phyloP scores from a whole-genome alignment of 2,113 vertebrate genomes.

The Neogobius melanostomus region DNA sequence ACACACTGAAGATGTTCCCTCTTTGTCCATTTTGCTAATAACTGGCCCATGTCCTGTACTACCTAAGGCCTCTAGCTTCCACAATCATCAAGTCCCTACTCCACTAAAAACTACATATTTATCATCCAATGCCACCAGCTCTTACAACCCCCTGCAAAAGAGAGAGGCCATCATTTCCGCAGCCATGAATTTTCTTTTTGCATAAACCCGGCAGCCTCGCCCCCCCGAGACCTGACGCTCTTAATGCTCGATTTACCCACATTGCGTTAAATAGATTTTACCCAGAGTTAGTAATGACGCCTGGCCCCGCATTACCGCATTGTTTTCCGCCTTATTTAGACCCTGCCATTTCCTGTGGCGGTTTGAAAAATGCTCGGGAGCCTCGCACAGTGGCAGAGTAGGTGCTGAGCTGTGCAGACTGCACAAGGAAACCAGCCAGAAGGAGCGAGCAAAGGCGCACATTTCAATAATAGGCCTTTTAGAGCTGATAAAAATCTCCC shows the following conservation, averaged over 20 bases:
- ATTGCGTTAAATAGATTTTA: conserved; percentile 9
- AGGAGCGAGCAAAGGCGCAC: not conserved
- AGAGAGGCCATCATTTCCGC: not conserved
- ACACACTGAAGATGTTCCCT: no score
- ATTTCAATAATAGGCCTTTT: conserved; percentile 6
- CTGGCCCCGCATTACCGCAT: not conserved
- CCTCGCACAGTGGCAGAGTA: not conserved
- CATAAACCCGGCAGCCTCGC: not conserved
- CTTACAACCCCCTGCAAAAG: not conserved
- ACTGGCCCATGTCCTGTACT: no score
- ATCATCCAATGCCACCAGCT: not conserved
- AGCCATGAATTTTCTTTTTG: conserved; percentile 7
- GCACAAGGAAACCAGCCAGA: not conserved
- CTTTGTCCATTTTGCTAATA: no score
- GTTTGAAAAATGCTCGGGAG: not conserved
- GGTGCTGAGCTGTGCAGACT: conserved; percentile 6
- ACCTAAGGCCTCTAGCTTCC: no score
- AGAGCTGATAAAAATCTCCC: conserved; percentile 2
- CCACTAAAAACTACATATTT: no score
- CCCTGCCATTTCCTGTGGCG: conserved; percentile 11
- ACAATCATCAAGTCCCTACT: no score
- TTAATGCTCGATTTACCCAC: conserved; percentile 11
- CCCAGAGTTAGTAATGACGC: conserved; percentile 1
- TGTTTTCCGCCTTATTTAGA: conserved; percentile 8
- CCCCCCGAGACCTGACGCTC: not conserved